A percentile compares a stretch with the other conserved stretches of the same genome.
These are phyloP conservation scores for Bradysia coprophila DNA, from an alignment of 1,140 invertebrate species.

Conservation along the genomic window DNA sequence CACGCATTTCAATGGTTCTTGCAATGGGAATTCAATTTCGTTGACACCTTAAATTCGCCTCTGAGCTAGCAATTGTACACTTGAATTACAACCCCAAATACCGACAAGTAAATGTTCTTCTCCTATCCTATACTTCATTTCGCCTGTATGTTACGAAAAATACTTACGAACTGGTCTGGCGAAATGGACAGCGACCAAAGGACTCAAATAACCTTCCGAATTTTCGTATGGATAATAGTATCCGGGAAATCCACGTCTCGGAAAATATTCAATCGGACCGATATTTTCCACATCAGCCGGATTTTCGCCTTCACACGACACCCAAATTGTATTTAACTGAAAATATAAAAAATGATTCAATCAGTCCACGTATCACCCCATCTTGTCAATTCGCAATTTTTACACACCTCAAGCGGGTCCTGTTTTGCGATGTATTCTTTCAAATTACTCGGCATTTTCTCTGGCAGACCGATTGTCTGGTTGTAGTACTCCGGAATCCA, in stretches of 20 bases:
- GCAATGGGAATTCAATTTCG: too few species aligned
- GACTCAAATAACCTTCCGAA: conserved; percentile 68
- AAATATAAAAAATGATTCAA: conserved; percentile 9
- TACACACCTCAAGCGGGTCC: conserved; percentile 3
- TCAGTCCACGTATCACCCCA: too few species aligned
- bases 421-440: conserved; percentile 20
- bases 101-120: too few species aligned
- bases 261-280: conserved; percentile 55
- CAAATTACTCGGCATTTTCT: conserved; percentile 47
- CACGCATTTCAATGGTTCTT: too few species aligned
- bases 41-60: too few species aligned
- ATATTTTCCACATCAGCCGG: conserved; percentile 77
- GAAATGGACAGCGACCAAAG: conserved; percentile 73
- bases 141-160: too few species aligned
- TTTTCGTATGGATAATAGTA: conserved; percentile 70
- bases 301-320: conserved; percentile 77
- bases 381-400: too few species aligned
- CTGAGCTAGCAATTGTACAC: too few species aligned
- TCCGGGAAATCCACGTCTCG: conserved; percentile 55
- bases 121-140: too few species aligned
- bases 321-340: conserved; percentile 61
- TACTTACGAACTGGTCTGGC: conserved; percentile 53
- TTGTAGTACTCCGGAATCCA: conserved; percentile 58
- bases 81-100: too few species aligned
- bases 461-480: conserved; percentile 33